phyloP scores from a whole-genome alignment of 2,797 vertebrate genomes.

The Brachyalestes nurse region DNA sequence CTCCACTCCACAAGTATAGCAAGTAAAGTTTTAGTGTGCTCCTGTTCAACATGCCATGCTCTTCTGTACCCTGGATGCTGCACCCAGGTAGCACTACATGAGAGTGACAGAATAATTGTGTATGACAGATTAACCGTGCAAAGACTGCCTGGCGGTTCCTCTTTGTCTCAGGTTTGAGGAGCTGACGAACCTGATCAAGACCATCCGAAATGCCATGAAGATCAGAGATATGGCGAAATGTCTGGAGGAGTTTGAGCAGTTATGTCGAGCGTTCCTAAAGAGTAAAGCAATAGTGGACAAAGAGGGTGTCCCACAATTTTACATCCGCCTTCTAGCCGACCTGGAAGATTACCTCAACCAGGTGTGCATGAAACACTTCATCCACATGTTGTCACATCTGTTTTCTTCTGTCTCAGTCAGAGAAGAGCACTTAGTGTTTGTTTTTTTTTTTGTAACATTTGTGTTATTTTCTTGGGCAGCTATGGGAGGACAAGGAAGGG shows the following conservation, averaged over 20 bases:
- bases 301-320: slow-evolving; percentile 90
- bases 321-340: slow-evolving; percentile 89
- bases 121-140: too few relatives aligned
- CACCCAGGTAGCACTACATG: too few relatives aligned
- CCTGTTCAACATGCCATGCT: too few relatives aligned
- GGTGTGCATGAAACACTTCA: slow-evolving; percentile 65
- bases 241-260: slow-evolving; percentile 91
- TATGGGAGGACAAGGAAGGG: slow-evolving; percentile 94
- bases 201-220: slow-evolving; percentile 95
- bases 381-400: not conserved
- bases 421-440: too few relatives aligned
- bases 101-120: too few relatives aligned
- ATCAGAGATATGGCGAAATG: slow-evolving; percentile 92
- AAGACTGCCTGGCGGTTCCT: not conserved
- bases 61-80: too few relatives aligned
- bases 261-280: slow-evolving; percentile 90
- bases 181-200: slow-evolving; percentile 91
- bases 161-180: slow-evolving; percentile 86
- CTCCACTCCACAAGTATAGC: too few relatives aligned
- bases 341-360: slow-evolving; percentile 92
- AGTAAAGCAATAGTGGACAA: slow-evolving; percentile 93
- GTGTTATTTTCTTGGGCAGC: slow-evolving; percentile 63
- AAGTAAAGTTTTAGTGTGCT: too few relatives aligned
- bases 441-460: not conserved
- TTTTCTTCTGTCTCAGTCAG: too few relatives aligned